Evolutionary conservation across 2,888 invertebrate genomes (phyloP).

Genomic region (Ptilodon capucinus): DNA sequence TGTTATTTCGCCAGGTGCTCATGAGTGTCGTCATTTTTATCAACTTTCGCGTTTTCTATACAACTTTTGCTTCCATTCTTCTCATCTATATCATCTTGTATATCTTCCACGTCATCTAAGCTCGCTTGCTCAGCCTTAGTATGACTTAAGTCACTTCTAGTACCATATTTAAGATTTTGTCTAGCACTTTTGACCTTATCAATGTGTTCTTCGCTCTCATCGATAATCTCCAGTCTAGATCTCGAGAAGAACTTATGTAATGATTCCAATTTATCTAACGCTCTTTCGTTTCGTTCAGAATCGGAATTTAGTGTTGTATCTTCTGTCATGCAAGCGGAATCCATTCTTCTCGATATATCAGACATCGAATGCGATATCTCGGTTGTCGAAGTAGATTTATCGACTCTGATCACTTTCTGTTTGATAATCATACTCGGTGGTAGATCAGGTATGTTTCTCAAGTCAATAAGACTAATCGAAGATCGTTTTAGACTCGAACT

Average conservation of each 20-base stretch:
- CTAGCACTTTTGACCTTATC: slow-evolving; percentile 40
- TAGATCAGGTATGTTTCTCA: slow-evolving; percentile 70
- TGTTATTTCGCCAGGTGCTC: no score
- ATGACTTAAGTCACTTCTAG: slow-evolving; percentile 11
- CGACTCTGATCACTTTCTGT: slow-evolving; percentile 64
- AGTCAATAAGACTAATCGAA: slow-evolving; percentile 71
- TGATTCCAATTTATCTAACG: slow-evolving; percentile 70
- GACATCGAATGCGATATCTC: slow-evolving; percentile 69
- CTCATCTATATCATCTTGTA: slow-evolving; percentile 54
- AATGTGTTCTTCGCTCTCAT: slow-evolving; percentile 69
- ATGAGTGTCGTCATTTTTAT: slow-evolving; percentile 2
- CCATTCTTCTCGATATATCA: slow-evolving; percentile 59
- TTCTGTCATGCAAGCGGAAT: slow-evolving; percentile 70
- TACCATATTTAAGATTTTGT: slow-evolving; percentile 16
- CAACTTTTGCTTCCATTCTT: slow-evolving; percentile 29
- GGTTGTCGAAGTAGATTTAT: slow-evolving; percentile 73
- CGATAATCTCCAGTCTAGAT: slow-evolving; percentile 74
- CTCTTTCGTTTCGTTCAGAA: slow-evolving; percentile 64
- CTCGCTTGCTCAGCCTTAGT: slow-evolving; percentile 66
- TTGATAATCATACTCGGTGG: slow-evolving; percentile 72
- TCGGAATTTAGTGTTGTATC: slow-evolving; percentile 59
- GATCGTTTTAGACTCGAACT: slow-evolving; percentile 55
- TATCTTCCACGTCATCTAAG: slow-evolving; percentile 72
- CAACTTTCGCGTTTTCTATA: not conserved
- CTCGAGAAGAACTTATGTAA: slow-evolving; percentile 71